Base-by-base conservation (phyloP, 2,113 vertebrate genomes). In the Hemiscyllium ocellatum region DNA sequence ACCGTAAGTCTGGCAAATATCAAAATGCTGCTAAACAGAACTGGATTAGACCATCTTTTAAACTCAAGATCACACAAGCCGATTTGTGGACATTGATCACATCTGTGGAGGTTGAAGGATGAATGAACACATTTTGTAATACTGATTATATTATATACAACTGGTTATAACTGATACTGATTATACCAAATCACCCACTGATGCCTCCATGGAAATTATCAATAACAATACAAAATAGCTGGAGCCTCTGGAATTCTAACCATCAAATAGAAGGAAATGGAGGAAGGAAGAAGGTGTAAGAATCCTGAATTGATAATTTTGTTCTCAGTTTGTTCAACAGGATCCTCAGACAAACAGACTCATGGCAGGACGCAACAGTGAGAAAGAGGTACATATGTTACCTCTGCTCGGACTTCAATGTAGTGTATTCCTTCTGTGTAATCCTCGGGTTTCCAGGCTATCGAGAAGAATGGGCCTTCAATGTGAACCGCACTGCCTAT, bases 381-480 rank as follows among this genome's bases (percentile, higher is more conserved):
- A 72, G 93, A 95, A 95, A 50, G 70, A 50, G 24, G 50, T 26
- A 29, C 24, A 94, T 97, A 17, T 33, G 87, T 97, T 96, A 99
- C 99, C 98, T 98, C 97, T 86, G 98, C 98, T 95, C 97, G 97
- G 56, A 99, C 98, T 95, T 96, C 97, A 97, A 99, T 98, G 19
- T 97, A 97, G 97, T 99, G 98, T 96, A 98, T 97, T 33, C 98
- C 98, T 42, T 97, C 97, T 95, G 97, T 97, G 96, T 99, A 99
- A 96, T 97, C 97, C 56, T 97, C 97, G 0, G 99, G 98, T 85
- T 97, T 98, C 99, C 99, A 99, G 96, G 97, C 97, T 96, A 99
- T 96, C 15, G 98, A 97, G 37, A 98, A 98, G 95, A 99, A 98
- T 95, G 99, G 98, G n/a, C 98, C 98, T 96, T 98, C 98, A 4